Evolutionary conservation across 2,113 vertebrate genomes (phyloP), one percentile per base, ranked within the genome.

Genomic region (Melanerpes aurifrons): DNA sequence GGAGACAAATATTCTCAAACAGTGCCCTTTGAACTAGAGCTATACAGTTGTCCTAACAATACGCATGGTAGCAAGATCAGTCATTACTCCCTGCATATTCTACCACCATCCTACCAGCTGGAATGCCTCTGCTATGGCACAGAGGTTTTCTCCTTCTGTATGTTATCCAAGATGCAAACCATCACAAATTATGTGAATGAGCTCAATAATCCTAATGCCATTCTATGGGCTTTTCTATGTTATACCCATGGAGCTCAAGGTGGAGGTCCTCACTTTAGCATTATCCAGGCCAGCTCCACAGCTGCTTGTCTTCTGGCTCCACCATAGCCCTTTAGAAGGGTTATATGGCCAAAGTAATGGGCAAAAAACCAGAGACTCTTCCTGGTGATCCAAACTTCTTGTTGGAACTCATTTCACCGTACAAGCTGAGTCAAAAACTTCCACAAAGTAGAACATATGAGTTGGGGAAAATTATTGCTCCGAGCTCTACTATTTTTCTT

Each of bases 401-500:
- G 8, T 92, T 50, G 48, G 32, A 87, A 68, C 6, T 19, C 37
- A 6, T 25, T 81, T 54, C n/a, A 8, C 31, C 78, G 21, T 32
- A 31, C 8, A 75, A 13, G 6, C 17, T 32, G 31, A 78, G 32
- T n/a, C 63, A 21, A 54, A 18, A 70, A 62, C 48, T 19, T 58
- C 29, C 54, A 7, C 29, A 74, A 63, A 62, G 59, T 58, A 35
- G 45, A 56, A 85, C 79, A 56, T 10, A 31, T 0, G 4, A 89
- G 43, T 85, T 79, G n/a, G 35, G 24, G 59, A n/a, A 72, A 90
- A 35, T 56, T 57, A 69, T 66, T 69, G 59, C 86, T 81, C 56
- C n/a, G 29, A 82, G 64, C 18, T 54, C 37, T 18, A 14, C 58
- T 28, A 53, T 94, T 95, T 93, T 87, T 94, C 91, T 90, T 37